Conservation (phyloP, 2,797 vertebrate species). For the Coilia nasus region DNA sequence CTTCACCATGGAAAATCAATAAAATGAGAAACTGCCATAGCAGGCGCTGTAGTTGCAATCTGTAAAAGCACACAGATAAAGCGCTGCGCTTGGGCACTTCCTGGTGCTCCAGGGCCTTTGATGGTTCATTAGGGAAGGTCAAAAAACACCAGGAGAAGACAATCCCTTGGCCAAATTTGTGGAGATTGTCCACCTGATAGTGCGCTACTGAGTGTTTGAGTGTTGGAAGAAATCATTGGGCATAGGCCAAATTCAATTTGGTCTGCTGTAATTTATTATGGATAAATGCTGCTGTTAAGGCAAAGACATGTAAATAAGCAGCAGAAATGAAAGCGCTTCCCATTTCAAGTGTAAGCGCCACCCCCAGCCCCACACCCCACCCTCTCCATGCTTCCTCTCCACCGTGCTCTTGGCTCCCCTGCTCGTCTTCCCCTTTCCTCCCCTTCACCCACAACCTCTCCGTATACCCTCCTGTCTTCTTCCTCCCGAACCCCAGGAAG, state of each 20-base stretch:
- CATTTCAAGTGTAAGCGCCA: too few species aligned
- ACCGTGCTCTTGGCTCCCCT: not conserved
- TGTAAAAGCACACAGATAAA: not conserved
- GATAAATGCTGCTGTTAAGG: not conserved
- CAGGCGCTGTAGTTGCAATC: not conserved
- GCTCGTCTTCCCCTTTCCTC: not conserved
- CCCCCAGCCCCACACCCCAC: not conserved
- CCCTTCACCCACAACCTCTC: not conserved
- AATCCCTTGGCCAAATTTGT: not conserved
- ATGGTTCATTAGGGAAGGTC: not conserved
- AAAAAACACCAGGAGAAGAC: not conserved
- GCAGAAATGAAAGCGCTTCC: not conserved
- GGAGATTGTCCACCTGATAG: not conserved
- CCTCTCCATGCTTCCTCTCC: not conserved
- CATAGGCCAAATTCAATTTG: not conserved
- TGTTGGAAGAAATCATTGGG: not conserved
- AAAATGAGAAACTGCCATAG: not conserved
- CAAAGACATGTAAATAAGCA: not conserved
- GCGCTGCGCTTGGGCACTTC: not conserved
- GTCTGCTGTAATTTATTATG: not conserved
- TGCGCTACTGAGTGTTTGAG: not conserved
- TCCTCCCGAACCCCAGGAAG: not conserved
- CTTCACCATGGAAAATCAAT: slow-evolving; percentile 9
- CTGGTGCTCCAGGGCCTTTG: not conserved
- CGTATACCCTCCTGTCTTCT: not conserved